Base-by-base conservation (phyloP, 2,113 vertebrate genomes). In the Saccopteryx bilineata region DNA sequence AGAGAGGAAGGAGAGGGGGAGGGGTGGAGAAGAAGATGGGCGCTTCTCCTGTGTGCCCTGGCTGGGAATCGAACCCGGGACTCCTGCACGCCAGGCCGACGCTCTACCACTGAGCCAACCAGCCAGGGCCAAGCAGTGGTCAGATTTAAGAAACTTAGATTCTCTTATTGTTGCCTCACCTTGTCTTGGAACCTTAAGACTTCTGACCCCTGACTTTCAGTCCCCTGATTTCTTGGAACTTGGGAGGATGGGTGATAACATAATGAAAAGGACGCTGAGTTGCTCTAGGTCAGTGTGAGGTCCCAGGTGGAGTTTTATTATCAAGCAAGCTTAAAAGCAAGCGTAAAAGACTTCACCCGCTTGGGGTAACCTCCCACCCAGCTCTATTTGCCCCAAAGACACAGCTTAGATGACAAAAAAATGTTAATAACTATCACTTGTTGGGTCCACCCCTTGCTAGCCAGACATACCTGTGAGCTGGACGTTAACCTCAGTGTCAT, bases 81-180 rank as follows among this genome's bases (percentile, higher is more conserved):
- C 39, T 39, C 39, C 39, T 39, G 39, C 39, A 39, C 39, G 39
- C 39, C 39, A 39, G 39, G 39, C 39, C 39, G 39, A 39, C 3
- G 39, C 39, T 39, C 39, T 39, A 39, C 39, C 39, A 39, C 39
- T 39, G 3, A 39, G 39, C 39, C 39, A 39, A 39, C 39, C 39
- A 3, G 39, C 39, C 39, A 39, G 39, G 39, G 39, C 39, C 31
- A 31, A 76, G 39, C 2, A 0, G 0, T 6, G 6, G 61, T 7
- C 48, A 63, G 19, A 19, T 15, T 46, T 5, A 75, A 60, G 76
- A 66, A 80, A 60, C 54, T 24, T 63, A 1, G 46, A 5, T 24
- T 85, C 54, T 79, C 23, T 58, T 68, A 5, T 24, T 21, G 11
- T 8, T 39, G 23, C 11, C 26, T 65, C 26, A 21, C 0, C 31